A percentile compares a stretch with the other conserved stretches of the same genome.
phyloP scores from a whole-genome alignment of 1,140 invertebrate species.

The Spodoptera frugiperda region DNA sequence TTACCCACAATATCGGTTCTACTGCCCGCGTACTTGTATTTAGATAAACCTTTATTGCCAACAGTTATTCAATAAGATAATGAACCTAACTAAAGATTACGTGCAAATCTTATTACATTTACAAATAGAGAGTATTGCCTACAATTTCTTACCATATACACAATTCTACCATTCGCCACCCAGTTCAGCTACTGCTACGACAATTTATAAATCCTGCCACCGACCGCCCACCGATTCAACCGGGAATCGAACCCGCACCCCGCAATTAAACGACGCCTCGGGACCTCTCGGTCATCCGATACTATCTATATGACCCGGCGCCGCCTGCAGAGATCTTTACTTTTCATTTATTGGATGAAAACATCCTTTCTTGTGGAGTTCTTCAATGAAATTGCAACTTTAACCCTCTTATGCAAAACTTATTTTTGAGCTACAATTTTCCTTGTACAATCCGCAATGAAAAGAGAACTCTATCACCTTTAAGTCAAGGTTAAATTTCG shows the following conservation, averaged over 20 bases:
- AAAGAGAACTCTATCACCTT: background rate
- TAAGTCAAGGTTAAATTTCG: constrained; percentile 3
- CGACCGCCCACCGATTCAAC: constrained; percentile 49
- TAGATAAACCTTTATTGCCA: constrained; percentile 4
- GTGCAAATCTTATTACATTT: constrained; percentile 29
- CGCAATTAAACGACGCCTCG: constrained; percentile 68
- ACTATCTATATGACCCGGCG: constrained; percentile 63
- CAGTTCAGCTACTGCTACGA: constrained; percentile 55
- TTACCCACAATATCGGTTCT: no score
- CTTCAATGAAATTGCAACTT: constrained; percentile 11
- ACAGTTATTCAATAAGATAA: constrained; percentile 33
- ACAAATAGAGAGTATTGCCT: constrained; percentile 27
- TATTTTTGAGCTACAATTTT: background rate
- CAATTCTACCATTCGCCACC: constrained; percentile 57
- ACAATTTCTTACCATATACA: constrained; percentile 19
- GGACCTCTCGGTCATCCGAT: constrained; percentile 66
- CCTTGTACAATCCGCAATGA: background rate
- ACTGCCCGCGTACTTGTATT: background rate
- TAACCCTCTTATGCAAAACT: background rate
- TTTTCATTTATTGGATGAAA: constrained; percentile 12
- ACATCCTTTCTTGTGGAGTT: constrained; percentile 21
- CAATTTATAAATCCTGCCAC: constrained; percentile 57
- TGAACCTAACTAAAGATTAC: constrained; percentile 28
- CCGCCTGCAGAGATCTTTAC: constrained; percentile 59
- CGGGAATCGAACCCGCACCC: constrained; percentile 59